Evolutionary conservation across 2,888 invertebrate species (phyloP).

Genomic region (Stenotaenia linearis): DNA sequence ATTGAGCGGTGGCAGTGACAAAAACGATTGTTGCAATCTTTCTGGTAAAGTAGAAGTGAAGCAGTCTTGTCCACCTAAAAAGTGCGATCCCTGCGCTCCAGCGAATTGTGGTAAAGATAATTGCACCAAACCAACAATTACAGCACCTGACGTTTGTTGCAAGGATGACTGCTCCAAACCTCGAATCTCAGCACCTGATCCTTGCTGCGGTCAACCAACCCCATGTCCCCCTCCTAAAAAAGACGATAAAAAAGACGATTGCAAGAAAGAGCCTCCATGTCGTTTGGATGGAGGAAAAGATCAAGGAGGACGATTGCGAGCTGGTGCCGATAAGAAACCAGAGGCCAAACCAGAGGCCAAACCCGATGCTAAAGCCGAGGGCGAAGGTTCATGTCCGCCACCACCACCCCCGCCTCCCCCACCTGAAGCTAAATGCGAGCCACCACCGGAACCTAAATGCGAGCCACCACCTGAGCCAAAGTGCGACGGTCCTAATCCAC

Average conservation of each 20-base stretch:
- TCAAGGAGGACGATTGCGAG: not conserved
- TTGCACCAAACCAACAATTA: not conserved
- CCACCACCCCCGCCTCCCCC: not conserved
- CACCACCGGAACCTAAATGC: too few relatives aligned
- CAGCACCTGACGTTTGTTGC: not conserved
- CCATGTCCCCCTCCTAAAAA: not conserved
- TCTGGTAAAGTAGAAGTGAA: not conserved
- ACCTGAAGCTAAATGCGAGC: not conserved
- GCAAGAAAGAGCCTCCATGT: not conserved
- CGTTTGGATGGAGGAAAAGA: not conserved
- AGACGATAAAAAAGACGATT: not conserved
- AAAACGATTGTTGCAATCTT: not conserved
- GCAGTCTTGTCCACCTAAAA: too few relatives aligned
- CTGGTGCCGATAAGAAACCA: not conserved
- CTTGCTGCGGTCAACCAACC: not conserved
- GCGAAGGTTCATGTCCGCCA: not conserved
- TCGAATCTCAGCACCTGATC: not conserved
- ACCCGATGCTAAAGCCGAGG: not conserved
- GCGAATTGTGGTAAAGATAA: not conserved
- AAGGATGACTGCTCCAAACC: not conserved
- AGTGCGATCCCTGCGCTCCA: too few relatives aligned
- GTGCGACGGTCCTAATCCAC: not conserved
- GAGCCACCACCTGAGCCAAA: not conserved
- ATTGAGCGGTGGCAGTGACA: not conserved
- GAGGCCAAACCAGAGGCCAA: not conserved